Conservation (phyloP, 2,113 vertebrate genomes). For the Gracilinanus agilis region DNA sequence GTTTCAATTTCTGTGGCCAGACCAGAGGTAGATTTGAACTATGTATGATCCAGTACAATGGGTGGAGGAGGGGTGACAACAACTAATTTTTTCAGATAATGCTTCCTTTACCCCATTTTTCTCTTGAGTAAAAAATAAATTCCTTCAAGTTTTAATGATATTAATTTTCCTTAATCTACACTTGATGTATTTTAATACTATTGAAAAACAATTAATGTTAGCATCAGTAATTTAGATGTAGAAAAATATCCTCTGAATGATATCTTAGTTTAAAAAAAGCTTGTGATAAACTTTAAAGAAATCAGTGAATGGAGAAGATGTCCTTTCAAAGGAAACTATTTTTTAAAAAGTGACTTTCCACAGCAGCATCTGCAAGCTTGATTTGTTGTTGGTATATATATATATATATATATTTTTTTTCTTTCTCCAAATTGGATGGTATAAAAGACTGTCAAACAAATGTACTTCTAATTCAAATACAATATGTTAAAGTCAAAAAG, state of each 20-base stretch:
- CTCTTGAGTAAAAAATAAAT: constrained; percentile 8
- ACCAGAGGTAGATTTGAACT: constrained; percentile 20
- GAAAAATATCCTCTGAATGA: constrained; percentile 71
- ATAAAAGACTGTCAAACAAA: background rate
- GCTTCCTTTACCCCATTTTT: constrained; percentile 3
- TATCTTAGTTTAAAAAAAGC: constrained; percentile 58
- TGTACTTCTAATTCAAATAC: background rate
- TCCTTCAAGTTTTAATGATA: constrained; percentile 24
- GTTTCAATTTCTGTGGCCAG: constrained; percentile 45
- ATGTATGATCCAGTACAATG: background rate
- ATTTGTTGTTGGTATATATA: too few species aligned
- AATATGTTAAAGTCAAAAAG: background rate
- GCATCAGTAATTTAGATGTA: constrained; percentile 60
- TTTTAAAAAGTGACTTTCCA: background rate
- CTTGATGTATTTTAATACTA: constrained; percentile 71
- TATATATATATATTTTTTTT: background rate
- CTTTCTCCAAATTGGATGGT: background rate
- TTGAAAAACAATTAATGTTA: constrained; percentile 74
- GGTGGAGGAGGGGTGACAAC: background rate
- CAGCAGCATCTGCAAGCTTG: background rate
- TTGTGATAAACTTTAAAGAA: constrained; percentile 52
- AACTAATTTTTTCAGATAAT: background rate
- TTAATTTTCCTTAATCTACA: constrained; percentile 53
- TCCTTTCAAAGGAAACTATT: background rate
- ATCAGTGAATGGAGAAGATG: constrained; percentile 48